Evolutionary conservation across 2,888 invertebrate species (phyloP).

Genomic region (Platerodrilus igneus): DNA sequence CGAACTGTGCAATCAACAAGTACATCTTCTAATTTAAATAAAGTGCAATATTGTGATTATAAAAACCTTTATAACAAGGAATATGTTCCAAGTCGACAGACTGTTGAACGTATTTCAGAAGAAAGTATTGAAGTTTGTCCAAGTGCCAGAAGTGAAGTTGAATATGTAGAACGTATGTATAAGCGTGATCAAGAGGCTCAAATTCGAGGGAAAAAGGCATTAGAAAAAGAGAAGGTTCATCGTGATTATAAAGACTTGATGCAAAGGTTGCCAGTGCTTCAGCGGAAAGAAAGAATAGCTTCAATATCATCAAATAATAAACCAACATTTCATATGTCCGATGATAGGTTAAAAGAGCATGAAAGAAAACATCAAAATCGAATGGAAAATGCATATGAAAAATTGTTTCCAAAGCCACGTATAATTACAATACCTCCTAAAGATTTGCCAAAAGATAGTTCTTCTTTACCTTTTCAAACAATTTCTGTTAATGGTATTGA

Average conservation of each 20-base stretch:
- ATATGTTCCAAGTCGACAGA: slow-evolving; percentile 37
- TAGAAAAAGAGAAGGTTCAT: slow-evolving; percentile 50
- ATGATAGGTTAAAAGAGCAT: slow-evolving; percentile 46
- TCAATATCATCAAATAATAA: slow-evolving; percentile 37
- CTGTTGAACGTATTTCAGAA: slow-evolving; percentile 41
- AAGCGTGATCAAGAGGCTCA: slow-evolving; percentile 40
- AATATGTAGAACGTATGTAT: slow-evolving; percentile 34
- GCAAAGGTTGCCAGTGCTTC: slow-evolving; percentile 46
- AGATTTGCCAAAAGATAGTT: slow-evolving; percentile 13
- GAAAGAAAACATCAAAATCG: slow-evolving; percentile 48
- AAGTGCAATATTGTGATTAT: slow-evolving; percentile 51
- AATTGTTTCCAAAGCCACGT: slow-evolving; percentile 38
- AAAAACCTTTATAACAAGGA: slow-evolving; percentile 46
- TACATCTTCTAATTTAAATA: slow-evolving; percentile 13
- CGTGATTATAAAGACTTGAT: slow-evolving; percentile 51
- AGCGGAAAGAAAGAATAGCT: slow-evolving; percentile 43
- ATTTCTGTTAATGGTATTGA: slow-evolving; percentile 21
- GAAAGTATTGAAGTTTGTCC: slow-evolving; percentile 35
- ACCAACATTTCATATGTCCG: slow-evolving; percentile 46
- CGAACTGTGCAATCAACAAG: slow-evolving; percentile 5
- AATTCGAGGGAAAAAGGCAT: slow-evolving; percentile 48
- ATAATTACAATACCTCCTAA: slow-evolving; percentile 39
- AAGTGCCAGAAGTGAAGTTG: slow-evolving; percentile 32
- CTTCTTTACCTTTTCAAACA: slow-evolving; percentile 20
- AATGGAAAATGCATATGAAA: slow-evolving; percentile 53